Evolutionary conservation across 2,888 invertebrate species (phyloP), one percentile per base, ranked within the genome.

Genomic region (Nomada flava): DNA sequence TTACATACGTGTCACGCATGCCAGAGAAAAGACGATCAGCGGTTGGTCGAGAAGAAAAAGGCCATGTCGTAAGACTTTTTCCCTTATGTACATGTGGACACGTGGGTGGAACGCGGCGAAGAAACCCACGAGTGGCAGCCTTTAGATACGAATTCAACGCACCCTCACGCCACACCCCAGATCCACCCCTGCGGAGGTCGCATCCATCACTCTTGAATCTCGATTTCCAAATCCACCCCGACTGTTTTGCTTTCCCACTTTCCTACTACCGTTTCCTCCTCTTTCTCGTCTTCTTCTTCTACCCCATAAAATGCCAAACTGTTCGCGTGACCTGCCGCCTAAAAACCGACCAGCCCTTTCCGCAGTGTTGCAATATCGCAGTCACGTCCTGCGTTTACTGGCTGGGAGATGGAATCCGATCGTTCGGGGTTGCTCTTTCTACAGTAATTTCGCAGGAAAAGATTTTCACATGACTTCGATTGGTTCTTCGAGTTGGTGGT

Each of bases 111-210:
- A 80, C 75, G 70, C 29, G 69, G 63, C 63, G 57, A 82, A 79
- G 83, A 81, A 81, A 81, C 86, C 85, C 83, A 76, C 75, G 87
- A 67, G 76, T 74, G 52, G 62, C 47, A 68, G 84, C 52, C 67
- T 74, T 55, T 69, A 70, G 75, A 76, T 65, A 60, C 82, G 88
- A 82, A 86, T 84, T 76, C 76, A 80, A 76, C 82, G 81, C 84
- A 86, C 82, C 88, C 86, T 88, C 82, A 78, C 79, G 88, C 87
- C 88, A 88, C 88, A 88, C 88, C 88, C 36, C 89, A 87, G 70
- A 62, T 69, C 82, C 86, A 85, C 83, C 88, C 85, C 79, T 76
- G 36, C 71, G 53, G 50, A 81, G 60, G 65, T 81, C 81, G 60
- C 84, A 84, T 89, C 84, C 84, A 84, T 89, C 88, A 87, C 80